Evolutionary conservation across 2,888 invertebrate genomes (phyloP), one percentile per base, ranked within the genome.

Genomic region (Anticlea derivata): DNA sequence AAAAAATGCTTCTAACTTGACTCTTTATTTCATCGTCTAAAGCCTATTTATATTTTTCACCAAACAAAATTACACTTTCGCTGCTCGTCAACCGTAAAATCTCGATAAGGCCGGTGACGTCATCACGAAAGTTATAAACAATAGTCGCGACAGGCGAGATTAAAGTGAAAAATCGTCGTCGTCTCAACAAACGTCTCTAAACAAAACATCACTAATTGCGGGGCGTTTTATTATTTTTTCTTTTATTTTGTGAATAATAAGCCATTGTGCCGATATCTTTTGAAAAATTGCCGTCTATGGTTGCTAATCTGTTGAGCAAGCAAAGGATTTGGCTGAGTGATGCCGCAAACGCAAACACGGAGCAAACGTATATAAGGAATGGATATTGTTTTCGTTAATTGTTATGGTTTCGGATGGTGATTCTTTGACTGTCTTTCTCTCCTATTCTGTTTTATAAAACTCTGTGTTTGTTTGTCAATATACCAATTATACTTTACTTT

Each of bases 161-260:
- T 79, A 74, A 70, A 73, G 68, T 80, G 78, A 80, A 78, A 78
- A 77, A 79, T 78, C 58, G 68, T 62, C 63, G 67, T 62, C 62
- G 57, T 33, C 61, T 51, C 52, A 60, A 56, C 52, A 60, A 56
- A 58, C 64, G 58, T 63, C 67, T 65, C 70, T 45, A 73, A 79
- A 80, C 76, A 80, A 81, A 79, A 81, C 78, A 70, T 61, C 55
- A 63, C 68, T 80, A 80, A 80, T 81, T 79, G 77, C 77, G 67
- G 64, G 50, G 43, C 13, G 48, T 50, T 48, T 54, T 48, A 50
- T 59, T 54, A 33, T 43, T 38, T 47, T 50, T 47, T 75, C 73
- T 75, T 75, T 77, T 75, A 73, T 71, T 73, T 70, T 65, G 55
- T 60, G 61, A 65, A 63, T 61, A 35, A 45, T 51, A 33, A 37